Conservation (phyloP, 2,888 invertebrate genomes). For the Erebia palarica region DNA sequence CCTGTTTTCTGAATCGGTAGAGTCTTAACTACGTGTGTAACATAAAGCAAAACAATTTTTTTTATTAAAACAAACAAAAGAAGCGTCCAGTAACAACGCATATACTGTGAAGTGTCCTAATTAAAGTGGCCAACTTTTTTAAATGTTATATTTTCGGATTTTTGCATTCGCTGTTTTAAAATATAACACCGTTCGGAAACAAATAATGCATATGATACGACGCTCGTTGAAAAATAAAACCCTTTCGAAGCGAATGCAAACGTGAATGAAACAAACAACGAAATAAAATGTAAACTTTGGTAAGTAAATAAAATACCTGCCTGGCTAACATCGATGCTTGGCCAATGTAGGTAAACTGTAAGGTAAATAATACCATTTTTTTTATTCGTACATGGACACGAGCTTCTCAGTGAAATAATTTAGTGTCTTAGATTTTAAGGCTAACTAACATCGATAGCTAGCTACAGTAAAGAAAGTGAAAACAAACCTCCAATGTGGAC, state of each 20-base stretch:
- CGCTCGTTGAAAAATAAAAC: constrained; percentile 1
- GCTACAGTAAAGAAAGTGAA: too few species aligned
- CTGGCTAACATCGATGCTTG: background rate
- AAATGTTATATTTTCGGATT: background rate
- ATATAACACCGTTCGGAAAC: background rate
- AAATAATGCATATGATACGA: constrained; percentile 1
- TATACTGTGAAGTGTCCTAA: background rate
- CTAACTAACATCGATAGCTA: too few species aligned
- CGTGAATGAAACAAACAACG: constrained; percentile 2
- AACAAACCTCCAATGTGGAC: too few species aligned
- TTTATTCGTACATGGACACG: too few species aligned
- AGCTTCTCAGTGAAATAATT: too few species aligned
- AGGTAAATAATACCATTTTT: background rate
- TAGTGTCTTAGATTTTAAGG: too few species aligned
- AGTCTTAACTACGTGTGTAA: too few species aligned
- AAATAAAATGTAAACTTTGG: constrained; percentile 2
- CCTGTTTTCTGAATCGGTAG: too few species aligned
- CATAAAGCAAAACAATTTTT: too few species aligned
- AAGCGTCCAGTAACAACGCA: background rate
- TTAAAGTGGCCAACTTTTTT: background rate
- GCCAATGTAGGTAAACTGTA: background rate
- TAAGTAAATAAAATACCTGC: background rate
- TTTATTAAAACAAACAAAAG: background rate
- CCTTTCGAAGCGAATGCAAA: background rate
- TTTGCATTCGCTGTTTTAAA: constrained; percentile 4